These are phyloP conservation scores for Podilymbus podiceps DNA, from an alignment of 2,113 vertebrate species.

Conservation along the genomic window DNA sequence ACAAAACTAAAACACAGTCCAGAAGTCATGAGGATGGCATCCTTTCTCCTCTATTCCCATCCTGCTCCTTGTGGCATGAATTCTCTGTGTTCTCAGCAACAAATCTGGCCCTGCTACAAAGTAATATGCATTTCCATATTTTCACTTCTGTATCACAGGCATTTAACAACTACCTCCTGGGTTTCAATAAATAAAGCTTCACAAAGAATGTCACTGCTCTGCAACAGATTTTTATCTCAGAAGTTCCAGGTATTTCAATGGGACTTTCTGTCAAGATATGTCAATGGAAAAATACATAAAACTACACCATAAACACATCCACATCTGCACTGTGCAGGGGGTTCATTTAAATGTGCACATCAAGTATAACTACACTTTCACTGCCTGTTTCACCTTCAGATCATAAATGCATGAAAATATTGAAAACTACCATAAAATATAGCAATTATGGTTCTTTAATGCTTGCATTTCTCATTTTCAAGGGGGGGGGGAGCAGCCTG, in stretches of 20 bases:
- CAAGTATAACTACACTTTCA: neutral
- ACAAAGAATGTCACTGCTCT: neutral
- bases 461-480: neutral
- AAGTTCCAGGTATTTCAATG: neutral
- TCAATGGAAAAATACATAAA: neutral
- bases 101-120: neutral
- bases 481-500: neutral
- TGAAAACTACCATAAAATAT: neutral
- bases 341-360: neutral
- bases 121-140: neutral
- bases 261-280: neutral
- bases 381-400: neutral
- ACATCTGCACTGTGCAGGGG: neutral
- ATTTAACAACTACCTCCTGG: neutral
- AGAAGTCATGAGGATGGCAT: neutral
- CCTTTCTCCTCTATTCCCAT: neutral
- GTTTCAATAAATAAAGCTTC: neutral
- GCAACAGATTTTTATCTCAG: neutral
- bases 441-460: neutral
- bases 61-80: neutral
- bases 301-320: neutral
- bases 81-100: neutral
- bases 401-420: neutral
- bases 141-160: neutral
- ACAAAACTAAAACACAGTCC: neutral